These are phyloP conservation scores for Cheirogaleus major DNA, from an alignment of 2,797 vertebrate genomes.

Conservation along the genomic window DNA sequence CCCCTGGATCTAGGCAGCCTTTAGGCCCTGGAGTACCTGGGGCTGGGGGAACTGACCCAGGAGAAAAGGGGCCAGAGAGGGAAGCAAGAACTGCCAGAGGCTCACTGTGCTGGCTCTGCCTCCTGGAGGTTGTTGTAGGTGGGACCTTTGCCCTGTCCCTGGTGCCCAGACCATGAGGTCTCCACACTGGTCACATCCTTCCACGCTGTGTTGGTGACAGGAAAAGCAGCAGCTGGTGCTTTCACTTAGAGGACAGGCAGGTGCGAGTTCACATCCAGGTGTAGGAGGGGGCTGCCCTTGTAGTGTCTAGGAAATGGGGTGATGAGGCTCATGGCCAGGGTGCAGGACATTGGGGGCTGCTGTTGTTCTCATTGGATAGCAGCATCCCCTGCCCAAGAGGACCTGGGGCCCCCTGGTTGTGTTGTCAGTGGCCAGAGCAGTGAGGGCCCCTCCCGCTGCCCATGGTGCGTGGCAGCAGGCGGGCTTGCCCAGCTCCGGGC, in stretches of 20 bases:
- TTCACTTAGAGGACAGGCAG: background rate
- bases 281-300: background rate
- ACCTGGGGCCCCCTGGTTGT: background rate
- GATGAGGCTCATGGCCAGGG: background rate
- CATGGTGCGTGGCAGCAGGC: accelerated
- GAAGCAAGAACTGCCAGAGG: background rate
- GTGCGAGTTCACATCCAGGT: too few species aligned
- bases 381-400: background rate
- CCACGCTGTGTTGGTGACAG: accelerated
- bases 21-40: background rate
- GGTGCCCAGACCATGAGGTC: background rate
- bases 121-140: background rate
- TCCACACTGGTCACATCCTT: background rate
- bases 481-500: background rate
- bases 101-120: too few species aligned
- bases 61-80: background rate
- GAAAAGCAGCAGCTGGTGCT: background rate
- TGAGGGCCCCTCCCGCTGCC: background rate
- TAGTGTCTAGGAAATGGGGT: background rate
- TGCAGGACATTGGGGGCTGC: accelerated
- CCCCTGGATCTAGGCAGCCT: background rate
- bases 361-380: background rate
- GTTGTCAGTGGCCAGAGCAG: accelerated
- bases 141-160: background rate
- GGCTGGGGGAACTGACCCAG: background rate